phyloP scores from a whole-genome alignment of 2,113 vertebrate species.

The Atherinomorus stipes region DNA sequence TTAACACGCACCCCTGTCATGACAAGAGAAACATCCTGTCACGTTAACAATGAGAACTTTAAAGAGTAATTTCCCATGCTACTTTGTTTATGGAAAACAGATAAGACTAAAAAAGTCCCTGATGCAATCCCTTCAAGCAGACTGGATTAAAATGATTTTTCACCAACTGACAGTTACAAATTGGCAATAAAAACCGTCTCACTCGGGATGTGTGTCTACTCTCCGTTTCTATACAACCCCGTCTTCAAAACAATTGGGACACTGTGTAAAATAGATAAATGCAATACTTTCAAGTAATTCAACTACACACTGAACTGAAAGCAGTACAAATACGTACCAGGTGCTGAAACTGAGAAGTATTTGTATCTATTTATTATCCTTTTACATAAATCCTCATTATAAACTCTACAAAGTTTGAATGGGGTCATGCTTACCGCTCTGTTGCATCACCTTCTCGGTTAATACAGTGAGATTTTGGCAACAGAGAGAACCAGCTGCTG shows the following conservation, averaged over 20 bases:
- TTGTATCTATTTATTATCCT: too few species aligned
- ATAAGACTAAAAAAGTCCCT: slow-evolving; percentile 15
- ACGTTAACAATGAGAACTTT: background rate
- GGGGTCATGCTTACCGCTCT: background rate
- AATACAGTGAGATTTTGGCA: background rate
- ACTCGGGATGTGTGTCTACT: slow-evolving; percentile 1
- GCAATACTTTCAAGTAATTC: background rate
- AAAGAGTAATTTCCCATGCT: slow-evolving; percentile 9
- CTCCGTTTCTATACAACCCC: background rate
- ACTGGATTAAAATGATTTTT: slow-evolving; percentile 13
- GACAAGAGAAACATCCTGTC: background rate
- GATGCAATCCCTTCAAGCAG: slow-evolving; percentile 5
- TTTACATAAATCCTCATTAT: too few species aligned
- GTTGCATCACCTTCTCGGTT: background rate
- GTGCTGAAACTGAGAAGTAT: too few species aligned
- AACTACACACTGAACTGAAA: background rate
- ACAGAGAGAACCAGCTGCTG: background rate
- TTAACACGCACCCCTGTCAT: background rate
- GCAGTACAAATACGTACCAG: background rate
- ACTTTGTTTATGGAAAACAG: slow-evolving; percentile 17
- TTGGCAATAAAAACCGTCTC: background rate
- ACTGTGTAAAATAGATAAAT: background rate
- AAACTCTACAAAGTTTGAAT: background rate
- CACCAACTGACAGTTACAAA: slow-evolving; percentile 16
- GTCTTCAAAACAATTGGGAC: slow-evolving; percentile 8